Percentiles rank a stretch among this genome's conserved stretches.
phyloP scores from a whole-genome alignment of 2,797 vertebrate genomes.

The Sebastolobus altivelis region DNA sequence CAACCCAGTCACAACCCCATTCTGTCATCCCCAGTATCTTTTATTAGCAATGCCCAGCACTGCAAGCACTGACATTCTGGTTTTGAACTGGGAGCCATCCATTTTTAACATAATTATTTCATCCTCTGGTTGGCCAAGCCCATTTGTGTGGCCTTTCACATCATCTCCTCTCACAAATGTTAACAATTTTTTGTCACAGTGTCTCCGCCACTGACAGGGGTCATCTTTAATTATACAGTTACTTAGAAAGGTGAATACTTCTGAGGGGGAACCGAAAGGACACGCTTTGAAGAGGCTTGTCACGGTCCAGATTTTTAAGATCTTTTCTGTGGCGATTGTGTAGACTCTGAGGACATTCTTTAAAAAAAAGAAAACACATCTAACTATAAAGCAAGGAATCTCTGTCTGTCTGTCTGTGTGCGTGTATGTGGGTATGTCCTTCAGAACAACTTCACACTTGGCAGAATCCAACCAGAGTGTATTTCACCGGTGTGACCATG shows the following conservation, averaged over 20 bases:
- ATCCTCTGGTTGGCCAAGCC: constrained; percentile 36
- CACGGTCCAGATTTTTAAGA: constrained; percentile 43
- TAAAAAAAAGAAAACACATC: neutral
- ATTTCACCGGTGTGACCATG: neutral
- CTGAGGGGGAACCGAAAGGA: constrained; percentile 64
- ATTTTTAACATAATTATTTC: constrained; percentile 78
- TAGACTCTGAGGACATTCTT: neutral
- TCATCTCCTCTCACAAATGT: constrained; percentile 55
- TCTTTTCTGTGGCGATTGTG: constrained; percentile 23
- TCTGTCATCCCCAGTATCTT: constrained; percentile 46
- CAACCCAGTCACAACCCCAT: constrained; percentile 28
- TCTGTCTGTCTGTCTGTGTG: neutral
- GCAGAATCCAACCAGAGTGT: neutral
- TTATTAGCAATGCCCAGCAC: constrained; percentile 40
- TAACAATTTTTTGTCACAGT: constrained; percentile 59
- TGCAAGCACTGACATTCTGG: constrained; percentile 63
- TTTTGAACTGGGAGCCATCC: constrained; percentile 52
- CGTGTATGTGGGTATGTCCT: neutral
- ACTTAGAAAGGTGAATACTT: constrained; percentile 70
- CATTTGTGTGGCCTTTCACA: constrained; percentile 56
- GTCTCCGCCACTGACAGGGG: constrained; percentile 65
- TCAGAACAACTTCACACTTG: neutral
- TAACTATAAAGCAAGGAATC: neutral
- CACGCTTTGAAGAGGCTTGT: constrained; percentile 53
- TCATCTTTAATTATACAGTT: constrained; percentile 76